phyloP scores from a whole-genome alignment of 2,888 invertebrate genomes.

The Eumerus sabulonum region DNA sequence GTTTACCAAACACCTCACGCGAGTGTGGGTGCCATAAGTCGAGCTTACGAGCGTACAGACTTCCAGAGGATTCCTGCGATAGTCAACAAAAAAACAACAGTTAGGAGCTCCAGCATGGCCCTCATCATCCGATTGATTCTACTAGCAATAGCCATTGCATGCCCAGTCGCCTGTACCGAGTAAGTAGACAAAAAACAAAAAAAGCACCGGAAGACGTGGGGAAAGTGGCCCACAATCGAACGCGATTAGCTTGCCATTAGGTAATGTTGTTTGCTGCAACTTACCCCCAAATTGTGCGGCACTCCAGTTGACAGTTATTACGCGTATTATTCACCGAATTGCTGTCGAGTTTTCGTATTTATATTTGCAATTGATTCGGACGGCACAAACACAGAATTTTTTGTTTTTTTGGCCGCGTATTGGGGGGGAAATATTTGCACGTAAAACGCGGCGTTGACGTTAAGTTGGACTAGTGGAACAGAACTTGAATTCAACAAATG shows the following conservation, averaged over 20 bases:
- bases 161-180: conserved; percentile 48
- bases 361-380: conserved; percentile 33
- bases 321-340: conserved; percentile 41
- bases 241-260: conserved; percentile 31
- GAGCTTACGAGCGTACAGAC: neutral
- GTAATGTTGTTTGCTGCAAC: conserved; percentile 43
- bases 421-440: conserved; percentile 48
- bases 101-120: conserved; percentile 43
- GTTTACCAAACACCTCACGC: conserved; percentile 60
- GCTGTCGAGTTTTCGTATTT: neutral
- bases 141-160: conserved; percentile 35
- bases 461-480: conserved; percentile 45
- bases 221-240: conserved; percentile 53
- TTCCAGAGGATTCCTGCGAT: neutral
- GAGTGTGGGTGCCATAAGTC: conserved; percentile 54
- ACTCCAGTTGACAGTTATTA: conserved; percentile 37
- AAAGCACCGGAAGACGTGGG: conserved; percentile 2
- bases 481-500: conserved; percentile 54
- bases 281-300: conserved; percentile 55
- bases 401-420: conserved; percentile 28
- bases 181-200: conserved; percentile 29
- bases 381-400: conserved; percentile 8
- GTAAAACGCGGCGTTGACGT: conserved; percentile 37
- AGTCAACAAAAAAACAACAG: conserved; percentile 3
- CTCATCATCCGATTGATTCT: conserved; percentile 26